A percentile compares a stretch with the other conserved stretches of the same genome.
These are phyloP conservation scores for Coracias cyanogaster DNA, from an alignment of 2,797 vertebrate species.

Conservation along the genomic window DNA sequence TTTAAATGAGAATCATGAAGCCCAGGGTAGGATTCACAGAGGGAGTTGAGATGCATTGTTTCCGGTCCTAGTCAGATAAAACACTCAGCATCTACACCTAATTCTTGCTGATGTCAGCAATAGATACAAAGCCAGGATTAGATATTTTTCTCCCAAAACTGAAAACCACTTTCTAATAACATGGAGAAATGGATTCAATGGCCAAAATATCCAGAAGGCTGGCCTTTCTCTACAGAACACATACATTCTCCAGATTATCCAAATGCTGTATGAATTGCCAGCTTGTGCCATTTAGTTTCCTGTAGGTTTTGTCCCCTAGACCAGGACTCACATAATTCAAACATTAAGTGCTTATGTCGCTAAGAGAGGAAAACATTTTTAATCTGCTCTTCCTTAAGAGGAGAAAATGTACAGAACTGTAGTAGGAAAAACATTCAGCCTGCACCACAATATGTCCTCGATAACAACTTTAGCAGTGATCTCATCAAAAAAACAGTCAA, in stretches of 20 bases:
- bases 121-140: neutral
- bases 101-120: neutral
- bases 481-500: slow-evolving; percentile 41
- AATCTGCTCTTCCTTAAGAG: neutral
- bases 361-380: neutral
- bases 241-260: neutral
- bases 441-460: neutral
- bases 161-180: neutral
- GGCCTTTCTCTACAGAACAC: neutral
- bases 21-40: neutral
- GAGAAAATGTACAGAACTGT: neutral
- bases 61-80: neutral
- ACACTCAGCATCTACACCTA: neutral
- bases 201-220: neutral
- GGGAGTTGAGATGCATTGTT: neutral
- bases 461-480: slow-evolving; percentile 17
- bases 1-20: neutral
- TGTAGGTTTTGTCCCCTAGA: neutral
- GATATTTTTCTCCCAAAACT: neutral
- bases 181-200: neutral
- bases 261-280: neutral
- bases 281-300: neutral
- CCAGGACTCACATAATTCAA: neutral
- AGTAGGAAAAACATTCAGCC: neutral
- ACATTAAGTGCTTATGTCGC: neutral